Percentiles rank a stretch among this genome's conserved stretches.
These are phyloP conservation scores for Aplocera efformata DNA, from an alignment of 2,888 invertebrate genomes.

Conservation along the genomic window DNA sequence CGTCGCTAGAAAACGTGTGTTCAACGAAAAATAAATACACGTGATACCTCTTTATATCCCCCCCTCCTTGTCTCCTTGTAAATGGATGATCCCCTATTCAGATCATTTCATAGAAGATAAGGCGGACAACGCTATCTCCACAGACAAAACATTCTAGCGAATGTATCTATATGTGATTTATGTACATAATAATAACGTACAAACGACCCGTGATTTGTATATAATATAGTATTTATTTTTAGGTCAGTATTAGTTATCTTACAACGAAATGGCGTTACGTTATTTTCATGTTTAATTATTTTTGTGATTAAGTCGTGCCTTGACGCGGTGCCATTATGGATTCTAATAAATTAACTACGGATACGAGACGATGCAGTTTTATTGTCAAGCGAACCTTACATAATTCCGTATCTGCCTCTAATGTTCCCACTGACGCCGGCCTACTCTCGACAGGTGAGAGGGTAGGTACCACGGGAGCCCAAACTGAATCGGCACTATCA, in stretches of 20 bases:
- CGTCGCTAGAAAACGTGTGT: too few relatives aligned
- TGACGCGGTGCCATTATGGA: conserved; percentile 68
- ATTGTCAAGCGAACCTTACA: conserved; percentile 3
- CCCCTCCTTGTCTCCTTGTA: too few relatives aligned
- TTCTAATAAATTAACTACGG: conserved; percentile 59
- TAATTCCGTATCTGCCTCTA: too few relatives aligned
- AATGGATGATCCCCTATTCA: too few relatives aligned
- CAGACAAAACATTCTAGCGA: conserved; percentile 5
- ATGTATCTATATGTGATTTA: conserved; percentile 18
- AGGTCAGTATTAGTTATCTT: conserved; percentile 34
- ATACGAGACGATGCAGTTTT: conserved; percentile 26
- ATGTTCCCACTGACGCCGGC: too few relatives aligned
- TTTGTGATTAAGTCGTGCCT: conserved; percentile 60
- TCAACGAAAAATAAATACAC: too few relatives aligned
- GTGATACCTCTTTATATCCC: too few relatives aligned
- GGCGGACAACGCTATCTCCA: conserved; percentile 10
- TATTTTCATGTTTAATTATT: conserved; percentile 18
- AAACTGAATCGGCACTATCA: too few relatives aligned
- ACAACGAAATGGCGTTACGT: conserved; percentile 22
- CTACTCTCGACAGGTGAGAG: too few relatives aligned
- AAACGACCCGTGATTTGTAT: conserved; percentile 31
- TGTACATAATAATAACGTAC: conserved; percentile 28
- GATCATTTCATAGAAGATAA: conserved; percentile 6
- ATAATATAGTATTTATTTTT: conserved; percentile 34
- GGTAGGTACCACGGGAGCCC: too few relatives aligned